These are phyloP conservation scores for Netelia melanura DNA, from an alignment of 2,888 invertebrate genomes.

Conservation along the genomic window DNA sequence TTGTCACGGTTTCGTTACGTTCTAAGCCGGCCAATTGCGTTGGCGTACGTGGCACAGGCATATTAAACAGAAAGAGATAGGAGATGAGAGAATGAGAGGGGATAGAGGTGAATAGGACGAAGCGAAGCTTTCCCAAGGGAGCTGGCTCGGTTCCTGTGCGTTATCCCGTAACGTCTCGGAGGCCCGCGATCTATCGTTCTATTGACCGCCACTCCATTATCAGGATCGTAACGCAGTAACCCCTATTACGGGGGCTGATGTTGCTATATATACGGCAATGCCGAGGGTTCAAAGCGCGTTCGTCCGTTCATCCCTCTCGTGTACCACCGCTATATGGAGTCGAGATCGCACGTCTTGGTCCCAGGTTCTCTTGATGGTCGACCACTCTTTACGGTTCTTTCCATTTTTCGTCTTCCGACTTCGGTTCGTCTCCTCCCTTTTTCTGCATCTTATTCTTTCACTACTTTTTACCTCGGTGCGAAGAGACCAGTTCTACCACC, in stretches of 20 bases:
- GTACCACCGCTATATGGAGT: not conserved
- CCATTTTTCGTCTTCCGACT: not conserved
- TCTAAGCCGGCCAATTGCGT: not conserved
- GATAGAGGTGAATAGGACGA: slow-evolving; percentile 53
- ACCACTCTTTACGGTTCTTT: slow-evolving; percentile 7
- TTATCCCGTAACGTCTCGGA: slow-evolving; percentile 73
- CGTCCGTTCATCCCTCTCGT: slow-evolving; percentile 38
- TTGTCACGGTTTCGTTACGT: too few species aligned
- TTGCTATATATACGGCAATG: slow-evolving; percentile 31
- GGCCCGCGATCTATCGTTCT: slow-evolving; percentile 79
- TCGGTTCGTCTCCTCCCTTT: slow-evolving; percentile 31
- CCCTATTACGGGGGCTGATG: slow-evolving; percentile 62
- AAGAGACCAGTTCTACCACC: too few species aligned
- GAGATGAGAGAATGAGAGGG: slow-evolving; percentile 24
- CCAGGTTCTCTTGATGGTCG: not conserved
- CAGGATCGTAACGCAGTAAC: slow-evolving; percentile 80
- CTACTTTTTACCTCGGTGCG: not conserved
- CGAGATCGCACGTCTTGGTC: not conserved
- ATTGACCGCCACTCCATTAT: slow-evolving; percentile 83
- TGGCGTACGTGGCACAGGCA: not conserved
- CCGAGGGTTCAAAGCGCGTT: slow-evolving; percentile 33
- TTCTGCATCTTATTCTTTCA: slow-evolving; percentile 46
- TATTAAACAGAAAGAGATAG: slow-evolving; percentile 5
- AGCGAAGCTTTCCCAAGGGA: slow-evolving; percentile 73
- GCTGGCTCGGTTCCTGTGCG: slow-evolving; percentile 74